A percentile compares a stretch with the other conserved stretches of the same genome.
Evolutionary conservation across 2,888 invertebrate genomes (phyloP).

Genomic region (Geophilus truncorum): DNA sequence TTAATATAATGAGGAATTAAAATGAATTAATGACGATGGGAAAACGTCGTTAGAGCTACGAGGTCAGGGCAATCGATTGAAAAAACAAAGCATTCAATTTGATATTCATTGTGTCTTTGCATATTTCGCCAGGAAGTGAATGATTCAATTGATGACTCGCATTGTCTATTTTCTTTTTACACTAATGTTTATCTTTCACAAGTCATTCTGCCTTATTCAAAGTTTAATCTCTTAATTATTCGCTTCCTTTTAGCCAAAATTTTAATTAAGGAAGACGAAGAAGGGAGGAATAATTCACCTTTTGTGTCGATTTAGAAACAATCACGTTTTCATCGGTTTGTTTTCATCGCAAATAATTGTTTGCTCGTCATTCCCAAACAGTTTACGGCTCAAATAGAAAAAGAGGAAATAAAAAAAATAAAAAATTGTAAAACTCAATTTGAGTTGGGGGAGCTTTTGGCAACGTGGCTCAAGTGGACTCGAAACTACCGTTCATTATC

Average conservation of each 20-base stretch:
- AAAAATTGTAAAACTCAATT: slow-evolving; percentile 1
- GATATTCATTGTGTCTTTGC: slow-evolving; percentile 3
- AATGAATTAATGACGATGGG: background rate
- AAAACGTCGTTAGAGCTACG: background rate
- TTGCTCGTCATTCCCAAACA: background rate
- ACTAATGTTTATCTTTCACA: background rate
- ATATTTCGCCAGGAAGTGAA: background rate
- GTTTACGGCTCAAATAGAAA: background rate
- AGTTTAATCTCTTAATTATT: slow-evolving; percentile 2
- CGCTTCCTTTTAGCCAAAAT: background rate
- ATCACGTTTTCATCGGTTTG: background rate
- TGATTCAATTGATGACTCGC: slow-evolving; percentile 19
- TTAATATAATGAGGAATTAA: background rate
- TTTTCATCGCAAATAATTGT: background rate
- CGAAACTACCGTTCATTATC: slow-evolving; percentile 21
- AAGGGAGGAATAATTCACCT: background rate
- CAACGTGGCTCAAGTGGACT: slow-evolving; percentile 1
- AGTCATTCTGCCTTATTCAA: background rate
- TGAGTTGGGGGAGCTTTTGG: background rate
- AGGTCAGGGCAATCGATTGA: background rate
- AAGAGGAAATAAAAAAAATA: background rate
- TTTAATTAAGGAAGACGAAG: background rate
- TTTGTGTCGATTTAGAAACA: background rate
- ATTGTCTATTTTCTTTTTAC: background rate
- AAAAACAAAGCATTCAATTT: slow-evolving; percentile 10